These are phyloP conservation scores for Clinocottus analis DNA, from an alignment of 2,113 vertebrate species.

Conservation along the genomic window DNA sequence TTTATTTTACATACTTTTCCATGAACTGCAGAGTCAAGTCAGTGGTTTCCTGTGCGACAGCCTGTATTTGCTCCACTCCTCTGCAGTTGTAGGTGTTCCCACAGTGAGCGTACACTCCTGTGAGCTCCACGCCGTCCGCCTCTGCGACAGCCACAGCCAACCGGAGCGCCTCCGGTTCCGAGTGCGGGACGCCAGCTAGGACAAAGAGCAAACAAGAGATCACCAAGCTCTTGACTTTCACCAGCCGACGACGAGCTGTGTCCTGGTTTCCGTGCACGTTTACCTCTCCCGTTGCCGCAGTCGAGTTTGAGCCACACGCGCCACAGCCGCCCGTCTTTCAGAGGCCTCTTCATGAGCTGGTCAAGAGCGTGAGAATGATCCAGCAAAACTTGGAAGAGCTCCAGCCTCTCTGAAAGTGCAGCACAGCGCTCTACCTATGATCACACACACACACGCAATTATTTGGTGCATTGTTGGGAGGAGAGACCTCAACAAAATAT, in stretches of 20 bases:
- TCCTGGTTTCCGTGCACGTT: neutral
- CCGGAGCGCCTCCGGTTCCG: constrained; percentile 72
- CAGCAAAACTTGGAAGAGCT: constrained; percentile 85
- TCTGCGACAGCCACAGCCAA: constrained; percentile 78
- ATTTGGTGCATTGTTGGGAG: neutral
- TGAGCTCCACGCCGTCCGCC: constrained; percentile 77
- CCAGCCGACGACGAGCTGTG: neutral
- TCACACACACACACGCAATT: neutral
- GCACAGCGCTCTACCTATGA: constrained; percentile 81
- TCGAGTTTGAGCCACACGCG: constrained; percentile 88
- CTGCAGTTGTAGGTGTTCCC: constrained; percentile 86
- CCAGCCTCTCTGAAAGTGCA: constrained; percentile 78
- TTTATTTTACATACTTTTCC: constrained; percentile 78
- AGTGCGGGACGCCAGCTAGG: constrained; percentile 82
- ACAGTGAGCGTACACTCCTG: constrained; percentile 87
- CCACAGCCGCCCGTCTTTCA: constrained; percentile 79
- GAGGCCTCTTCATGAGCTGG: constrained; percentile 69
- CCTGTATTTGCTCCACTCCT: constrained; percentile 80
- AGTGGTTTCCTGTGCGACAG: constrained; percentile 82
- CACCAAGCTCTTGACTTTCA: neutral
- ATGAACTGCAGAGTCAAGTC: constrained; percentile 79
- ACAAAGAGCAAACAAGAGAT: neutral
- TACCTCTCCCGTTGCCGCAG: constrained; percentile 87
- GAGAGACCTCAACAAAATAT: neutral
- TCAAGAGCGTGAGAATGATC: constrained; percentile 80